phyloP scores from a whole-genome alignment of 2,797 vertebrate species.

The Spondyliosoma cantharus region DNA sequence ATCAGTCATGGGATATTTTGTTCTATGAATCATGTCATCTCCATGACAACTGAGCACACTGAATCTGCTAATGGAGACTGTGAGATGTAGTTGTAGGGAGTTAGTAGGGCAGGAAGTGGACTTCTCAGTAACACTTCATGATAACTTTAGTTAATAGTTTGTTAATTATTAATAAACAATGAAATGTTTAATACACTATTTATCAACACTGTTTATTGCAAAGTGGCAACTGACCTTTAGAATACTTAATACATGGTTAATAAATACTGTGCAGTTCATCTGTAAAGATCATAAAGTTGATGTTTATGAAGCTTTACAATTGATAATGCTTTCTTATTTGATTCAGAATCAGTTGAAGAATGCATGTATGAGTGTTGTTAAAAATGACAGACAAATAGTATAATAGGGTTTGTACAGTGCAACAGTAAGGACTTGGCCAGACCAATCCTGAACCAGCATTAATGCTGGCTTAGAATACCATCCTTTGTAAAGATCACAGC shows the following conservation, averaged over 20 bases:
- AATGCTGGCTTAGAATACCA: constrained; percentile 1
- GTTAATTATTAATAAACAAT: no score
- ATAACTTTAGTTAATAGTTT: no score
- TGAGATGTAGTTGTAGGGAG: not conserved
- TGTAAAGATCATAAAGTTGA: no score
- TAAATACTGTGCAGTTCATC: no score
- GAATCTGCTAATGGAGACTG: not conserved
- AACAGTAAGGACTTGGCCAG: not conserved
- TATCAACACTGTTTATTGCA: no score
- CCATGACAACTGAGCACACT: constrained; percentile 13
- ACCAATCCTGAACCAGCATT: not conserved
- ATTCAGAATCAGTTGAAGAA: not conserved
- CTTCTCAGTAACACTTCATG: not conserved
- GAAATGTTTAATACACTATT: no score
- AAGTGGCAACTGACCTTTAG: no score
- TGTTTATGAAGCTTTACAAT: no score
- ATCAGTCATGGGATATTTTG: no score
- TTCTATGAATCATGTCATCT: not conserved
- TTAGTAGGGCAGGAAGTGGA: not conserved
- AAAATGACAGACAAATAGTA: constrained; percentile 8
- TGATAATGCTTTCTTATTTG: not conserved
- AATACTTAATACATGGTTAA: no score
- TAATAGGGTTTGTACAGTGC: not conserved
- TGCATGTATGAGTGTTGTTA: constrained; percentile 9
- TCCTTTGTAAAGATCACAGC: constrained; percentile 17